Base-by-base conservation (phyloP, 2,797 vertebrate genomes). In the Adelosebastes latens region DNA sequence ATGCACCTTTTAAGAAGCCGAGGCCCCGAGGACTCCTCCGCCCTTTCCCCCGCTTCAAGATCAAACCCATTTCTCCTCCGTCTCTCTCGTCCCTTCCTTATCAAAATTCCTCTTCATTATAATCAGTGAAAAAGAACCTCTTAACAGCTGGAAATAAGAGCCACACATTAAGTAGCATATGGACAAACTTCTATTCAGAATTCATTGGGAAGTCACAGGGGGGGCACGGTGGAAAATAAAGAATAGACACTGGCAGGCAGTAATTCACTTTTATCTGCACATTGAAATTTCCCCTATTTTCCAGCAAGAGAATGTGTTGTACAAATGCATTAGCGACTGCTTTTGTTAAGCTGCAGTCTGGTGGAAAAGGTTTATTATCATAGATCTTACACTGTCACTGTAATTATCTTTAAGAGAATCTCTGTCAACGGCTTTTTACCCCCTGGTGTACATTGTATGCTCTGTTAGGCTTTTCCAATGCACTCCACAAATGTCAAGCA, bases 1-100 rank as follows among this genome's bases (percentile, higher is more conserved):
- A 88, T 85, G 86, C 87, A 92, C 82, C 90, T 91, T 92, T 90
- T 89, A 86, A 90, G 83, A 87, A 80, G 81, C 78, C 4, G 7
- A 76, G 69, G 55, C 88, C 83, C 79, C 1, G 58, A 81, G 81
- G 87, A 90, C 86, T 85, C 88, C 88, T 46, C 66, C 82, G 25
- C 68, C 83, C 78, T 91, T 83, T 82, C 74, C 60, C 60, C 59
- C 20, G 53, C 84, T 86, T 87, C 73, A 79, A 94, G 87, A 93
- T 94, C 87, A 95, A 94, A 90, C 79, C 86, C 71, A 85, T 83
- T 87, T 80, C 36, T 85, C 60, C 81, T 87, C 64, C 75, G 62
- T 80, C 77, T 64, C 65, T 66, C 64, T 65, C 5, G 18, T 85
- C 83, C 62, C 81, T 29, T 80, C 78, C 66, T 74, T 62, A 80